A percentile compares a stretch with the other conserved stretches of the same genome.
Conservation (phyloP, 2,888 invertebrate genomes). For the Syrista parreyssii region DNA sequence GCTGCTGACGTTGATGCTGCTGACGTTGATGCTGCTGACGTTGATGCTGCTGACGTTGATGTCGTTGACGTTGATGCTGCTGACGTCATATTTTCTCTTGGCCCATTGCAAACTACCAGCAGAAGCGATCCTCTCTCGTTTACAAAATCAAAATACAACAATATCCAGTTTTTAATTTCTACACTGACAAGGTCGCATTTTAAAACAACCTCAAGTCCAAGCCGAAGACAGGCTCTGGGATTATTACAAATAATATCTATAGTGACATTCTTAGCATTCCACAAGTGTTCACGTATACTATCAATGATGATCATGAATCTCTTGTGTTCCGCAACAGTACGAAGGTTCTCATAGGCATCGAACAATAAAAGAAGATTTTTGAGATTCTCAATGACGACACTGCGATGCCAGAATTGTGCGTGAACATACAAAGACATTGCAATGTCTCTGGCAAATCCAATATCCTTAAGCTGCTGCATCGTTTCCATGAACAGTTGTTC, state of each 20-base stretch:
- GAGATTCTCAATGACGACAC: slow-evolving; percentile 33
- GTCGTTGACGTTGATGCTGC: no score
- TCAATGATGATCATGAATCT: slow-evolving; percentile 20
- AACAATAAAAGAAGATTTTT: slow-evolving; percentile 34
- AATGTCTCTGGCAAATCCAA: slow-evolving; percentile 35
- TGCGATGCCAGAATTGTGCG: slow-evolving; percentile 40
- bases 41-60: no score
- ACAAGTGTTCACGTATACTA: slow-evolving; percentile 19
- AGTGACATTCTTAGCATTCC: slow-evolving; percentile 24
- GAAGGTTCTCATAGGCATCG: slow-evolving; percentile 33
- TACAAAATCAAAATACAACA: slow-evolving; percentile 9
- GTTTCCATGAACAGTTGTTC: slow-evolving; percentile 41
- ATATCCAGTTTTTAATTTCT: slow-evolving; percentile 19
- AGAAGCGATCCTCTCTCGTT: not conserved
- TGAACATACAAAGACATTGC: slow-evolving; percentile 32
- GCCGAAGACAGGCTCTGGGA: slow-evolving; percentile 36
- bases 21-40: no score
- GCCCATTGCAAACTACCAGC: not conserved
- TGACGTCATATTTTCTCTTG: no score
- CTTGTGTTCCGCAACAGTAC: slow-evolving; percentile 11
- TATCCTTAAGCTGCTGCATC: slow-evolving; percentile 35
- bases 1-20: no score
- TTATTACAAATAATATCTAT: slow-evolving; percentile 36
- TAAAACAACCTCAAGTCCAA: slow-evolving; percentile 28
- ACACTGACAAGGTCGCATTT: slow-evolving; percentile 23